Evolutionary conservation across 2,888 invertebrate genomes (phyloP).

Genomic region (Agrilus cyanescens): DNA sequence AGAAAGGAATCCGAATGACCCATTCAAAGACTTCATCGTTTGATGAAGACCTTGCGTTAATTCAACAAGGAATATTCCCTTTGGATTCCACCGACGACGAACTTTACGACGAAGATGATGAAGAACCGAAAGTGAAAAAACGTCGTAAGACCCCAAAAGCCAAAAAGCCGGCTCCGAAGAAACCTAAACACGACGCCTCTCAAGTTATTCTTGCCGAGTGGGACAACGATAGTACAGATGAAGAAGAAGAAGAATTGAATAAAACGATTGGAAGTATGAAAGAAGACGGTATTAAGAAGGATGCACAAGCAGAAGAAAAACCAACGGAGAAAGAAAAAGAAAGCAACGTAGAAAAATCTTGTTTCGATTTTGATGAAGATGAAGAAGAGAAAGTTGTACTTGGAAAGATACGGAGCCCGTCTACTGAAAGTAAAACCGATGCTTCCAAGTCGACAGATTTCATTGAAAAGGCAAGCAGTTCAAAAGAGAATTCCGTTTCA

Average conservation of each 20-base stretch:
- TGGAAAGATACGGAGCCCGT: conserved; percentile 22
- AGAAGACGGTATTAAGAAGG: conserved; percentile 16
- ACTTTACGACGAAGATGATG: conserved; percentile 11
- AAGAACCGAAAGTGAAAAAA: conserved; percentile 16
- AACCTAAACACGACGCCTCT: conserved; percentile 6
- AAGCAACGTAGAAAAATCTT: conserved; percentile 37
- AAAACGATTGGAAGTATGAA: conserved; percentile 4
- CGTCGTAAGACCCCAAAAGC: conserved; percentile 5
- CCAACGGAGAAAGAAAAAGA: conserved; percentile 7
- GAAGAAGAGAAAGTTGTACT: conserved; percentile 44
- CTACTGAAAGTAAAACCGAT: conserved; percentile 14
- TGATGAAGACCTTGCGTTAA: conserved; percentile 22
- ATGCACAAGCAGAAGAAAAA: conserved; percentile 17
- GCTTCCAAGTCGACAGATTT: conserved; percentile 1
- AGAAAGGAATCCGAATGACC: conserved; percentile 14
- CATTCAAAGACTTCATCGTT: conserved; percentile 20
- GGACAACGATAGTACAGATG: conserved; percentile 48
- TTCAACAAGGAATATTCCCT: conserved; percentile 19
- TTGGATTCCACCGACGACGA: conserved; percentile 15
- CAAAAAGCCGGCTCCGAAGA: conserved; percentile 6
- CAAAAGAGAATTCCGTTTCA: conserved; percentile 8
- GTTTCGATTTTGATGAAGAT: conserved; percentile 70
- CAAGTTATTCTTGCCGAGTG: conserved; percentile 61
- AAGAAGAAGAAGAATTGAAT: conserved; percentile 13
- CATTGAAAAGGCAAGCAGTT: conserved; percentile 7